Evolutionary conservation across 2,888 invertebrate species (phyloP), one percentile per base, ranked within the genome.

Genomic region (Ceramica pisi): DNA sequence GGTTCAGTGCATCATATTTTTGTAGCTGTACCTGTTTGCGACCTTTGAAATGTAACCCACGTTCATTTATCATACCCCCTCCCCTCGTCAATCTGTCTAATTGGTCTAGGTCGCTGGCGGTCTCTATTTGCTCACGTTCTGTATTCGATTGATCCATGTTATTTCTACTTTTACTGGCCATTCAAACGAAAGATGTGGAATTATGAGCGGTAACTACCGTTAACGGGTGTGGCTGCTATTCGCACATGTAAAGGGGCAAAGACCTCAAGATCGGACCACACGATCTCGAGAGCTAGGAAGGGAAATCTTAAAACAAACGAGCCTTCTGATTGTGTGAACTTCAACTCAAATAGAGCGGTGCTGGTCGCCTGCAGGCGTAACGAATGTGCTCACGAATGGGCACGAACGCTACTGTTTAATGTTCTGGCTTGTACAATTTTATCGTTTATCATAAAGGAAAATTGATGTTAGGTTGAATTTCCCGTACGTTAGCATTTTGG

Each of bases 161-260:
- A 82, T 84, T 80, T 84, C 80, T 79, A 82, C 79, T 72, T 84
- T 83, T 76, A 80, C 71, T 77, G 68, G 79, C 72, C 75, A 83
- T 80, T 78, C 75, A 80, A 83, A 82, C 79, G 81, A 82, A 82
- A 83, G 82, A 88, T 87, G 87, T 86, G 81, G 84, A 86, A 80
- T 87, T 89, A 91, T 88, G 86, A 89, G 85, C 88, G 87, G 84
- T 84, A 82, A 86, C 88, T 91, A 88, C 93, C 93, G 93, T 93
- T 94, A 87, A 92, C 84, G 90, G 92, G 92, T 89, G 92, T 88
- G 92, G 86, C 88, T 82, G 84, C 87, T 88, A 90, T 91, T 92
- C 87, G 92, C 91, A 92, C 92, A 91, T 92, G 92, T 88, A 83
- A 79, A 71, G 86, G 87, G 92, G 90, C 92, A 92, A 91, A 88